phyloP scores from a whole-genome alignment of 2,888 invertebrate species.

The Carpatolechia fugitivella region DNA sequence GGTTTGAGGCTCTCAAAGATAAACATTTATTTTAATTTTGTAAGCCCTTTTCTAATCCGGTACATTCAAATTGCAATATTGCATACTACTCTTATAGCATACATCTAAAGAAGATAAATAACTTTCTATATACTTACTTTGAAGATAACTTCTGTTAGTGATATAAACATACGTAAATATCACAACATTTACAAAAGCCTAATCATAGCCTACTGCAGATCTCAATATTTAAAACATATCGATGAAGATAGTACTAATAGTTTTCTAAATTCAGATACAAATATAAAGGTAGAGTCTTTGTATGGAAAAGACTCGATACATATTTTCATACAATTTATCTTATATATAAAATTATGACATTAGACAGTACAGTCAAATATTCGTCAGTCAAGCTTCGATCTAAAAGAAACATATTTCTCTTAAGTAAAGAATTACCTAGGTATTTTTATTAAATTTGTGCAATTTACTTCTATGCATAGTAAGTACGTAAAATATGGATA shows the following conservation, averaged over 20 bases:
- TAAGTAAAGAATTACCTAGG: slow-evolving; percentile 23
- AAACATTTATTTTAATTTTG: too few species aligned
- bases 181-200: slow-evolving; percentile 54
- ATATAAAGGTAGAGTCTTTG: not conserved
- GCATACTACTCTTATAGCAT: too few species aligned
- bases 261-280: not conserved
- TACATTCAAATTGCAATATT: too few species aligned
- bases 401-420: slow-evolving; percentile 22
- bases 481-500: not conserved
- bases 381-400: slow-evolving; percentile 44
- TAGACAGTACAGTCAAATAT: slow-evolving; percentile 14
- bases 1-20: not conserved
- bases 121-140: not conserved
- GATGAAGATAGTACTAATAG: slow-evolving; percentile 47
- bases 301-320: not conserved
- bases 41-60: too few species aligned
- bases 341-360: slow-evolving; percentile 13
- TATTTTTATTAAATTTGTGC: not conserved
- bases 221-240: slow-evolving; percentile 57
- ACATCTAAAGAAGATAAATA: too few species aligned
- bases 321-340: not conserved
- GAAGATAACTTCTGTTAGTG: not conserved
- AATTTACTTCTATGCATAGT: not conserved
- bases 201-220: slow-evolving; percentile 43
- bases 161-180: slow-evolving; percentile 34